Conservation (phyloP, 2,797 vertebrate species). For the Leptoclinus maculatus region DNA sequence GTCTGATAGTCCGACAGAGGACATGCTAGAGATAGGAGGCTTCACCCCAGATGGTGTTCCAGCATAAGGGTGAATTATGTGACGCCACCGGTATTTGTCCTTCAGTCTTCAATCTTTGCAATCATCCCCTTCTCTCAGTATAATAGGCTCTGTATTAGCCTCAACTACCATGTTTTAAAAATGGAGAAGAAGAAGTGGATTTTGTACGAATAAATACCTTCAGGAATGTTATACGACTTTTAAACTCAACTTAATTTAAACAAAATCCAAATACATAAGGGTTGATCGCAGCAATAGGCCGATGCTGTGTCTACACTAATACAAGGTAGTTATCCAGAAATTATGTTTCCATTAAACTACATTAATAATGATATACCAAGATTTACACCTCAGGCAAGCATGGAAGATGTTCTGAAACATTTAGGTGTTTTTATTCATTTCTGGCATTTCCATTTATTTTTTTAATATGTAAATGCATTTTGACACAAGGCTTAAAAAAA, state of each 20-base stretch:
- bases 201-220: slow-evolving; percentile 11
- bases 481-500: background rate
- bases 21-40: slow-evolving; percentile 26
- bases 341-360: background rate
- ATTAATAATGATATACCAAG: background rate
- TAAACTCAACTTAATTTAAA: slow-evolving; percentile 15
- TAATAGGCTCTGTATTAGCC: slow-evolving; percentile 52
- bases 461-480: background rate
- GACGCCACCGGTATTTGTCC: slow-evolving; percentile 39
- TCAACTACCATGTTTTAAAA: slow-evolving; percentile 6
- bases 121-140: slow-evolving; percentile 27
- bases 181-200: slow-evolving; percentile 8
- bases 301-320: background rate
- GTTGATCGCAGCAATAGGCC: background rate
- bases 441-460: background rate
- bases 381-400: background rate
- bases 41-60: slow-evolving; percentile 16
- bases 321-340: background rate
- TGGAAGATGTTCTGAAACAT: background rate
- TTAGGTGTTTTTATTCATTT: slow-evolving; percentile 4
- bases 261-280: slow-evolving; percentile 24
- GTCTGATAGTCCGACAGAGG: slow-evolving; percentile 26
- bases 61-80: slow-evolving; percentile 41
- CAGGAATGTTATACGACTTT: slow-evolving; percentile 13
- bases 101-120: slow-evolving; percentile 56